Base-by-base conservation (phyloP, 2,113 vertebrate species). In the Nansenia antarctica region DNA sequence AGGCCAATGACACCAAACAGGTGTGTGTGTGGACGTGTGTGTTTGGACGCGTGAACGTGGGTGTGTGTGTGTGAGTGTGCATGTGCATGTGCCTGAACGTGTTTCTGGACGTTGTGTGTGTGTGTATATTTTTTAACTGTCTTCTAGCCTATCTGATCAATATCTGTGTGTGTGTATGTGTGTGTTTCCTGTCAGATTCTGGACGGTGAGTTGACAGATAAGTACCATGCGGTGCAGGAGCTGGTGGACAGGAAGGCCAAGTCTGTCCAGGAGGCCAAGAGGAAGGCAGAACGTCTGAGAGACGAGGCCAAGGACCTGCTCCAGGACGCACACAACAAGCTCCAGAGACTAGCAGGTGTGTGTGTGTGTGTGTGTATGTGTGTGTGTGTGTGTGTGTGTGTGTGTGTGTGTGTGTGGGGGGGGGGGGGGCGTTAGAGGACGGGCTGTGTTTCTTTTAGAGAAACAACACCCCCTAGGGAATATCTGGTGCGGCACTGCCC, bases 1-100 rank as follows among this genome's bases (percentile, higher is more conserved):
- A 96, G 39, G 96, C 98, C 0, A 82, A 87, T 0, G 96, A 98
- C 81, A 97, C 97, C 79, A 96, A 98, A 79, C 94, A 98, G 95
- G 98, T 95, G 27, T 9, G 86, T 47, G 62, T 24, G 0, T 35
- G 31, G 47, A 61, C 31, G n/a, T 35, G 31, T 35, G n/a, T 53
- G 18, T 70, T 3, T 49, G 39, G 20, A 24, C 9, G 7, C 3
- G 7, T 27, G 11, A 12, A 7, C 20, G 59, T 9, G 34, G 20
- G 18, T 47, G 35, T 24, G 20, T 26, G 37, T 42, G 22, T 11
- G 24, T 15, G 35, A 6, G 11, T 22, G 12, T 37, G 22, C 9
- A 24, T 5, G 32, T 27, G 2, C 22, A 22, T 9, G 39, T 37
- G 31, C 22, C n/a, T 63, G 62, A 57, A 61, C 31, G n/a, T 35